Evolutionary conservation across 1,140 invertebrate genomes (phyloP).

Genomic region (Pentalonia nigronervosa): DNA sequence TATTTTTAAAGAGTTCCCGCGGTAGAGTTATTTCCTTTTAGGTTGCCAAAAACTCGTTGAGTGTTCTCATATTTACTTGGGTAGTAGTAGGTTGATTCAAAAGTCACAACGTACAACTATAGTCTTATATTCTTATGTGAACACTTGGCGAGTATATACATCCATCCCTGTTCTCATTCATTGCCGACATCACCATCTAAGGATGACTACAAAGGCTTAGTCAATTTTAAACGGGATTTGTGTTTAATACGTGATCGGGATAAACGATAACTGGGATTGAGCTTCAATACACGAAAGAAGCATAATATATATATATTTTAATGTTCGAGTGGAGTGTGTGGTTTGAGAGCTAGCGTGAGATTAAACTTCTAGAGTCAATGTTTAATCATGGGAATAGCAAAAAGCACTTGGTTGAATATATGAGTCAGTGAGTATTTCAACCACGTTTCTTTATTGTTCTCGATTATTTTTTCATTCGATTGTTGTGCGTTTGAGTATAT

Average conservation of each 20-base stretch:
- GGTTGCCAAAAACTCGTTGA: neutral
- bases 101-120: neutral
- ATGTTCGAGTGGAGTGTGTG: neutral
- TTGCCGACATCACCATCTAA: neutral
- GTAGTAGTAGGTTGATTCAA: neutral
- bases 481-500: neutral
- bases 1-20: neutral
- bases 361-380: neutral
- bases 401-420: slow-evolving; percentile 5
- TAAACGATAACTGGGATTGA: slow-evolving; percentile 20
- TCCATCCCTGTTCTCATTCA: neutral
- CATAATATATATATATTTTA: neutral
- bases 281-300: neutral
- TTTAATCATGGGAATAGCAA: slow-evolving; percentile 32
- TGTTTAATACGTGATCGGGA: slow-evolving; percentile 42
- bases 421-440: neutral
- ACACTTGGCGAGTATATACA: neutral
- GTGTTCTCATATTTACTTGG: neutral
- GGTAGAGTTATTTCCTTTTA: neutral
- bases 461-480: slow-evolving; percentile 1
- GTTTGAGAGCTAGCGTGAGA: neutral
- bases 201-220: neutral
- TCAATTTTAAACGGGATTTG: slow-evolving; percentile 32
- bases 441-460: neutral
- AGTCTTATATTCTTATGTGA: neutral